Base-by-base conservation (phyloP, 2,113 vertebrate genomes). In the Microtus oregoni region DNA sequence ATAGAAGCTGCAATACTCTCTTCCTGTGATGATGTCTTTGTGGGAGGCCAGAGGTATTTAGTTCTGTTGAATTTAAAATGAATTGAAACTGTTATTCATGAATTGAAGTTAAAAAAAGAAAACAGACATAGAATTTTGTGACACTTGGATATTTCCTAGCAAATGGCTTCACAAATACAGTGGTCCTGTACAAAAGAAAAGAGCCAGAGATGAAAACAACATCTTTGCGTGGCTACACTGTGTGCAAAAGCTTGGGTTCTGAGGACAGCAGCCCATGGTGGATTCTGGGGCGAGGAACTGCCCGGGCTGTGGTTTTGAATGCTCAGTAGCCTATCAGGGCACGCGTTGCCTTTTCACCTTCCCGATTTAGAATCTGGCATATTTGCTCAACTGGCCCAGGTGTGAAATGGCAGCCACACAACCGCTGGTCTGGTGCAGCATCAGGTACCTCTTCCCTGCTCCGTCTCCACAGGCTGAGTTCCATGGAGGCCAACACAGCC, bases 61-160 rank as follows among this genome's bases (percentile, higher is more conserved):
- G 41, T 12, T 90, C 95, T 86, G 92, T 94, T 79, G 86, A 94
- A 93, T 97, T 98, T 96, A 90, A 95, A 85, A 85, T 93, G 76
- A 94, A 95, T 90, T 76, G 95, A 88, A 96, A 14, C 2, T 97
- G 91, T n/a, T 90, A 92, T 94, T 98, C 86, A 93, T 22, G 13
- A 97, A 97, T 52, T 81, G 61, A 93, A 97, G 93, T 88, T 78
- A 89, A 86, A 87, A 97, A 93, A 93, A 98, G 55, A 93, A 94
- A 58, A 20, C 55, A 98, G 67, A 95, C 93, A 86, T 19, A 86
- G 70, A 76, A 82, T 83, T 92, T 86, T 79, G 70, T 94, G 91
- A 79, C 10, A 61, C 38, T 32, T 96, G 92, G 73, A 73, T 93
- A 52, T 89, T 83, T 96, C 89, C 77, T 94, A 92, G 94, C 88